Conservation (phyloP, 2,888 invertebrate genomes). For the Philonicus albiceps region DNA sequence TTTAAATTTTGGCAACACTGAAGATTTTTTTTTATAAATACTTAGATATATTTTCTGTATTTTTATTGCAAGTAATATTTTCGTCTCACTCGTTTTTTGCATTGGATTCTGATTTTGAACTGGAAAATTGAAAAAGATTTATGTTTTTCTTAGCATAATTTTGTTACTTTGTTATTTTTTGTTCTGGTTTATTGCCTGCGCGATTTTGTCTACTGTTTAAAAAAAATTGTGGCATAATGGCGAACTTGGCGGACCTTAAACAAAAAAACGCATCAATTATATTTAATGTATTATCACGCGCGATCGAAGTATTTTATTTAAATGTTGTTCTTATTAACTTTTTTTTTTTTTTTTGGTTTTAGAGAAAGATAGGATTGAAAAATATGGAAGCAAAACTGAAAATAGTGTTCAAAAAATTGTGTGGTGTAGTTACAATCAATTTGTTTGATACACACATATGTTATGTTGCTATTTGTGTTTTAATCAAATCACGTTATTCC, state of each 20-base stretch:
- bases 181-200: neutral
- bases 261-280: neutral
- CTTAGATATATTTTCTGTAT: neutral
- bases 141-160: neutral
- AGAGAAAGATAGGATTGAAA: neutral
- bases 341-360: neutral
- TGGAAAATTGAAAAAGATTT: neutral
- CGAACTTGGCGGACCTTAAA: no score
- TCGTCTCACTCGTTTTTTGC: neutral
- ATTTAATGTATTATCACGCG: neutral
- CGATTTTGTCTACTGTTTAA: neutral
- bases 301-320: neutral
- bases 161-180: neutral
- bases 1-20: slow-evolving; percentile 9
- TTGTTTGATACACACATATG: neutral
- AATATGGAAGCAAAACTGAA: neutral
- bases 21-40: neutral
- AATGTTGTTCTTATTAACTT: neutral
- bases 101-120: neutral
- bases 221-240: neutral
- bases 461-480: neutral
- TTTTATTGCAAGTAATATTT: neutral
- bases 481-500: neutral
- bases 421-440: neutral
- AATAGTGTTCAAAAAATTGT: neutral